These are phyloP conservation scores for Hyperoplus lanceolatus DNA, from an alignment of 2,797 vertebrate species.

Conservation along the genomic window DNA sequence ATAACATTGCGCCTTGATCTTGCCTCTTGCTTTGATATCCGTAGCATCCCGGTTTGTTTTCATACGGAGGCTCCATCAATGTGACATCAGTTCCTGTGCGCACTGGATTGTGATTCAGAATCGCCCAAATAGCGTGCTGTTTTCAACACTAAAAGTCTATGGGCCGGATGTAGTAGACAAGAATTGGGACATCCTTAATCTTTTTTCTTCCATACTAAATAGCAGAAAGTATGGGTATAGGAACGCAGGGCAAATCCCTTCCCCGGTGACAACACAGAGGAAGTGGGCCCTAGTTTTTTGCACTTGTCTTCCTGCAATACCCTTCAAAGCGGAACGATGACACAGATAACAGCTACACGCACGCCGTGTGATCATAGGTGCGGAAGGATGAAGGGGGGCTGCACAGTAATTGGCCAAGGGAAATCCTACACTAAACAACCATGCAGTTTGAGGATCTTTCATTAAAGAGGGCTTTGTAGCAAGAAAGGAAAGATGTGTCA, in stretches of 20 bases:
- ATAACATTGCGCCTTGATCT: too few species aligned
- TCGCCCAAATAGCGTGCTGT: too few species aligned
- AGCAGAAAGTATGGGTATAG: too few species aligned
- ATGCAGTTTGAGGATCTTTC: conserved; percentile 50
- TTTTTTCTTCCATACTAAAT: too few species aligned
- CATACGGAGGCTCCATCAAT: too few species aligned
- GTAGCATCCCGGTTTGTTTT: too few species aligned
- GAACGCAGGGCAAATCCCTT: neutral
- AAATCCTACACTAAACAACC: conserved; percentile 69
- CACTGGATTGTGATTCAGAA: too few species aligned
- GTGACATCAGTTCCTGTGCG: too few species aligned
- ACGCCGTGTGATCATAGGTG: conserved; percentile 61
- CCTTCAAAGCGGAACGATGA: conserved; percentile 62
- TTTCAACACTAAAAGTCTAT: too few species aligned
- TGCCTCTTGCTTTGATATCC: too few species aligned
- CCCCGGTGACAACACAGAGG: conserved; percentile 38
- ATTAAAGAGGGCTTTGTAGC: conserved; percentile 27
- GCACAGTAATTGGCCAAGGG: conserved; percentile 65
- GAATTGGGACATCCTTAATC: too few species aligned
- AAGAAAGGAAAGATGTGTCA: conserved; percentile 30
- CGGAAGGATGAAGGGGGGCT: conserved; percentile 56
- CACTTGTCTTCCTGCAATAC: conserved; percentile 43
- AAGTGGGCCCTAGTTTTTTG: conserved; percentile 45
- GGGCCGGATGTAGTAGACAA: too few species aligned
- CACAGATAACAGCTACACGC: conserved; percentile 61